Conservation (phyloP, 2,888 invertebrate genomes). For the Lochmaea crataegi region DNA sequence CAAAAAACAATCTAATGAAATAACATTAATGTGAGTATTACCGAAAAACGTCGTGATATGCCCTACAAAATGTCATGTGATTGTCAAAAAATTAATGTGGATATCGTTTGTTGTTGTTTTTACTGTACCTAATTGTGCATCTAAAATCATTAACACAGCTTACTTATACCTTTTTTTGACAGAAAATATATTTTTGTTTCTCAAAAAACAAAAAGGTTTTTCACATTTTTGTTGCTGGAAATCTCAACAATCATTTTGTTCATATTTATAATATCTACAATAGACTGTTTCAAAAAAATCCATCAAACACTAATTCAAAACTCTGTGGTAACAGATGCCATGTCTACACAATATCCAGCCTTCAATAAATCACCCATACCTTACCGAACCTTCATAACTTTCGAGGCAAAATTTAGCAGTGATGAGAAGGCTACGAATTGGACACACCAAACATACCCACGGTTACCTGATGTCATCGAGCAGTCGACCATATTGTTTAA, state of each 20-base stretch:
- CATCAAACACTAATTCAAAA: too few species aligned
- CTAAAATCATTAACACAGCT: constrained; percentile 16
- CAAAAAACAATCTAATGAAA: neutral
- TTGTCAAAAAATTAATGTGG: constrained; percentile 3
- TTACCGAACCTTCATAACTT: too few species aligned
- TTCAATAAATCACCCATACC: too few species aligned
- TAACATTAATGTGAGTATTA: neutral
- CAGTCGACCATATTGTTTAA: too few species aligned
- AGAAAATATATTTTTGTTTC: neutral
- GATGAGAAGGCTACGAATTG: too few species aligned
- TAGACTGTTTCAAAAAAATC: too few species aligned
- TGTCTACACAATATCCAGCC: too few species aligned
- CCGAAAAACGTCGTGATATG: neutral
- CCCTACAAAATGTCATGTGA: constrained; percentile 8
- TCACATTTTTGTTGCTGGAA: neutral
- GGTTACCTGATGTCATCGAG: too few species aligned
- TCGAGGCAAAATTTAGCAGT: too few species aligned
- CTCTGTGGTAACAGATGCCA: too few species aligned
- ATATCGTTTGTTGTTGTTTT: neutral
- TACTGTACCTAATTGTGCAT: constrained; percentile 13
- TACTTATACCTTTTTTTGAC: neutral
- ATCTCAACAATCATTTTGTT: neutral
- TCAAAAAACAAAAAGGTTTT: neutral
- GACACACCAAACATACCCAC: too few species aligned
- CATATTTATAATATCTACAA: neutral